Evolutionary conservation across 2,113 vertebrate genomes (phyloP).

Genomic region (Salvelinus namaycush): DNA sequence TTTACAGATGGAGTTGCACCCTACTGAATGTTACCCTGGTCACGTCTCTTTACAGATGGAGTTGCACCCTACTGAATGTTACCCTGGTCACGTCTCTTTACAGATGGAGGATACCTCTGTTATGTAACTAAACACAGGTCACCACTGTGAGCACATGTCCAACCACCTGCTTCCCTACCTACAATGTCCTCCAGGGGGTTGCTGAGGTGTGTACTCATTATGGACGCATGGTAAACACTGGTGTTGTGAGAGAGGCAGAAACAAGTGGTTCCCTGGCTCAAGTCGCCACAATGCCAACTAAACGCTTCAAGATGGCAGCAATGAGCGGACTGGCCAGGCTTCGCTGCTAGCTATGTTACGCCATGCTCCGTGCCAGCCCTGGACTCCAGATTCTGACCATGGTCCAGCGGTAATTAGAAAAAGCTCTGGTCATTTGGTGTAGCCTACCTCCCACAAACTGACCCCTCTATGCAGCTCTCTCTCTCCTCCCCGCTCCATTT

Average conservation of each 20-base stretch:
- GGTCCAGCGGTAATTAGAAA: conserved; percentile 30
- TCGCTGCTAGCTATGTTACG: not conserved
- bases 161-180: too few relatives aligned
- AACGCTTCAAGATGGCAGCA: conserved; percentile 43
- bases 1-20: too few relatives aligned
- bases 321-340: not conserved
- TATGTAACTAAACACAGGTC: too few relatives aligned
- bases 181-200: too few relatives aligned
- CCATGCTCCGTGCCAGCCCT: not conserved
- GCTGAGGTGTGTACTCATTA: not conserved
- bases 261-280: conserved; percentile 9
- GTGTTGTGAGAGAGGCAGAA: not conserved
- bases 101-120: too few relatives aligned
- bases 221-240: too few relatives aligned
- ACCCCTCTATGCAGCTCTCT: too few relatives aligned
- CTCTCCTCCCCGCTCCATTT: conserved; percentile 37
- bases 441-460: not conserved
- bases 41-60: too few relatives aligned
- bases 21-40: too few relatives aligned
- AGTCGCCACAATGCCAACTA: conserved; percentile 7
- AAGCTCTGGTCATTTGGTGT: conserved; percentile 27
- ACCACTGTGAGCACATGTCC: too few relatives aligned
- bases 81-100: too few relatives aligned
- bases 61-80: too few relatives aligned
- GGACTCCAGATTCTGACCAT: conserved; percentile 20